Percentiles rank a stretch among this genome's conserved stretches.
Conservation (phyloP, 1,140 invertebrate species). For the Lepidurus packardi region DNA sequence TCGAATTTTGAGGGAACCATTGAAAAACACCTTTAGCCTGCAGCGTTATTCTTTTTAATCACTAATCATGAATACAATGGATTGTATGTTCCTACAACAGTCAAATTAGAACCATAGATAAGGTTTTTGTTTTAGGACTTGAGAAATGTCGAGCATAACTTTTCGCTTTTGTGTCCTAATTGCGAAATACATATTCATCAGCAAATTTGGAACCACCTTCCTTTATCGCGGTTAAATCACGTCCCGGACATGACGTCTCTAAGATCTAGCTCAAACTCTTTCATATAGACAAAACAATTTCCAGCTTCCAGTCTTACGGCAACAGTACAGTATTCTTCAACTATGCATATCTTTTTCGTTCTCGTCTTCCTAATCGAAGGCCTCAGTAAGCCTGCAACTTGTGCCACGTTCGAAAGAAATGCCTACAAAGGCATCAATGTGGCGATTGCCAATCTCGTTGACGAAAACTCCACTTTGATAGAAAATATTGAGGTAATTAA, state of each 20-base stretch:
- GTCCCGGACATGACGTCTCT: conserved; percentile 8
- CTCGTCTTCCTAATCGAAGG: not conserved
- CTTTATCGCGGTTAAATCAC: conserved; percentile 2
- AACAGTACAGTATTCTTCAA: not conserved
- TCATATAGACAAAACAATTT: not conserved
- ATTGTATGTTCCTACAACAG: too few relatives aligned
- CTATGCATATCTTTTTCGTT: not conserved
- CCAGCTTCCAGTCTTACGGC: not conserved
- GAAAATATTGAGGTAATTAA: not conserved
- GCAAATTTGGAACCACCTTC: not conserved
- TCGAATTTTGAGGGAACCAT: too few relatives aligned
- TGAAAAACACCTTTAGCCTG: too few relatives aligned
- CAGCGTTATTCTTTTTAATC: too few relatives aligned
- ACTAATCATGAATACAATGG: too few relatives aligned
- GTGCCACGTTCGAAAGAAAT: not conserved
- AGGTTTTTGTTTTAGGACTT: too few relatives aligned
- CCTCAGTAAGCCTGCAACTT: not conserved
- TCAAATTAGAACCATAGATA: too few relatives aligned
- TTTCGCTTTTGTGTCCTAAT: too few relatives aligned
- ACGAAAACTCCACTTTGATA: not conserved
- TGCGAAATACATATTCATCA: not conserved
- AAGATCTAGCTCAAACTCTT: not conserved
- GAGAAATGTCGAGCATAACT: too few relatives aligned
- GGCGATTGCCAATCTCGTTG: not conserved
- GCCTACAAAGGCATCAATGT: conserved; percentile 4